phyloP scores from a whole-genome alignment of 2,888 invertebrate genomes.

The Conchocele bisecta region DNA sequence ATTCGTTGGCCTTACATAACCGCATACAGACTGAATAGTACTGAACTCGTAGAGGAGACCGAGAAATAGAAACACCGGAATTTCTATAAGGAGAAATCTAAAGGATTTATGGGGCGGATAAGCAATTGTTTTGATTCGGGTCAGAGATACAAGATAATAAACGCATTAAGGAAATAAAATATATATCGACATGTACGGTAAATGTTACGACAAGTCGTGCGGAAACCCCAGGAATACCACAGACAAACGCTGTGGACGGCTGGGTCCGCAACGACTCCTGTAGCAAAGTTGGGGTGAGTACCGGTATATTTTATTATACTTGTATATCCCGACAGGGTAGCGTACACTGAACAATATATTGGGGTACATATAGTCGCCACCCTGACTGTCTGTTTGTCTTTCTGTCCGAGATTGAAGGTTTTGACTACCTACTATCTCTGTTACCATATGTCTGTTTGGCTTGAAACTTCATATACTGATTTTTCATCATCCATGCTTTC shows the following conservation, averaged over 20 bases:
- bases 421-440: too few relatives aligned
- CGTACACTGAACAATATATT: too few relatives aligned
- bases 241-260: slow-evolving; percentile 19
- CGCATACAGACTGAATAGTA: slow-evolving; percentile 19
- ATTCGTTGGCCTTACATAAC: slow-evolving; percentile 30
- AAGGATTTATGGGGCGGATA: slow-evolving; percentile 31
- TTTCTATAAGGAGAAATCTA: slow-evolving; percentile 41
- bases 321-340: too few relatives aligned
- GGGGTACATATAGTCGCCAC: too few relatives aligned
- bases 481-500: too few relatives aligned
- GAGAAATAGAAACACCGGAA: slow-evolving; percentile 24
- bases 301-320: neutral
- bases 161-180: slow-evolving; percentile 27
- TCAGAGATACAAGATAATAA: slow-evolving; percentile 23
- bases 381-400: too few relatives aligned
- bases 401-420: too few relatives aligned
- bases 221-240: slow-evolving; percentile 5
- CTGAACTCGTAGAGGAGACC: slow-evolving; percentile 7
- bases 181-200: slow-evolving; percentile 40
- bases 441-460: too few relatives aligned
- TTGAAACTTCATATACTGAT: too few relatives aligned
- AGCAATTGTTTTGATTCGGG: slow-evolving; percentile 47
- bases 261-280: slow-evolving; percentile 35
- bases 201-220: slow-evolving; percentile 38
- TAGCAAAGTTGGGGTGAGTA: slow-evolving; percentile 27